Conservation (phyloP, 2,888 invertebrate genomes). For the Agrilus mali region DNA sequence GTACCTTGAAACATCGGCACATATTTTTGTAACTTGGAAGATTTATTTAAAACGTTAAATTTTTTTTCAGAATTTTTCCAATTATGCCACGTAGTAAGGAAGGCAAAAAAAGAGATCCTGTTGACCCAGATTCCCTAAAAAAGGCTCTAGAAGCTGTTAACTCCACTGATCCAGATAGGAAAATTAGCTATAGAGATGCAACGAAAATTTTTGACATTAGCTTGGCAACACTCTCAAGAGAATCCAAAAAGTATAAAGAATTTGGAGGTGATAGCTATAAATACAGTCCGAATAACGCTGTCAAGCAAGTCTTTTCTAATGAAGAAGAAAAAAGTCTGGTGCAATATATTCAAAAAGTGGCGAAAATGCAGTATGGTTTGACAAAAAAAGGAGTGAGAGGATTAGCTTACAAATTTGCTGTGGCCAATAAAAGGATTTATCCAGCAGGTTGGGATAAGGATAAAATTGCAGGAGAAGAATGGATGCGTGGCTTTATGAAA, state of each 20-base stretch:
- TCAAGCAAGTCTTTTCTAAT: background rate
- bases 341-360: background rate
- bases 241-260: background rate
- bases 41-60: too few relatives aligned
- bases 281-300: background rate
- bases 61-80: too few relatives aligned
- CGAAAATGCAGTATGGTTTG: background rate
- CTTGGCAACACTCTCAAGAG: background rate
- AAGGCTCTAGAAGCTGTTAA: conserved; percentile 1
- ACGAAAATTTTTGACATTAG: background rate
- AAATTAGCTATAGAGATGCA: background rate
- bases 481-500: conserved; percentile 13
- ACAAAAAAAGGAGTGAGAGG: background rate
- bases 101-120: conserved; percentile 1
- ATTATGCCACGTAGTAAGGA: conserved; percentile 1
- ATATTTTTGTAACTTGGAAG: too few relatives aligned
- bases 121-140: background rate
- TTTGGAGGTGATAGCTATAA: too few relatives aligned
- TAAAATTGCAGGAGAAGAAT: conserved; percentile 10
- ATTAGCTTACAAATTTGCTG: background rate
- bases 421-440: conserved; percentile 2
- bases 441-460: conserved; percentile 4
- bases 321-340: conserved; percentile 1
- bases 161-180: background rate
- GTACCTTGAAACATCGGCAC: too few relatives aligned